A percentile compares a stretch with the other conserved stretches of the same genome.
phyloP scores from a whole-genome alignment of 2,797 vertebrate species.

The Danio choprae region DNA sequence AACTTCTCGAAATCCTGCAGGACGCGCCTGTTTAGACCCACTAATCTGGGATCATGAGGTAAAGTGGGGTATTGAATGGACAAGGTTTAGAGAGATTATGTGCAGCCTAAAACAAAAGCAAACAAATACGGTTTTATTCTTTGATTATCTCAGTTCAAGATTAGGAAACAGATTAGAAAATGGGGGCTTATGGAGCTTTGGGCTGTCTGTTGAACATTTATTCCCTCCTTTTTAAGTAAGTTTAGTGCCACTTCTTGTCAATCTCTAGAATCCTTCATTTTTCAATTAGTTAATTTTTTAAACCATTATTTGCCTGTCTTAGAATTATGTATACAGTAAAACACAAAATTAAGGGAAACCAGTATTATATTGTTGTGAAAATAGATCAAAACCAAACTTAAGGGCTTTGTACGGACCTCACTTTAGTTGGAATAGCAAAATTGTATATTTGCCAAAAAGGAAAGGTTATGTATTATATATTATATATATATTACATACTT shows the following conservation, averaged over 20 bases:
- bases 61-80: slow-evolving; percentile 35
- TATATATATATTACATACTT: no score
- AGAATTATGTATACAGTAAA: no score
- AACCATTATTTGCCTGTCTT: background rate
- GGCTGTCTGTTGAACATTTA: slow-evolving; percentile 3
- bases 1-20: slow-evolving; percentile 19
- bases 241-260: background rate
- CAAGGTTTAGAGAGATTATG: slow-evolving; percentile 42
- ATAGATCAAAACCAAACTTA: background rate
- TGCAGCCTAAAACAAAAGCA: slow-evolving; percentile 30
- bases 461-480: no score
- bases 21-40: slow-evolving; percentile 19
- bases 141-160: slow-evolving; percentile 45
- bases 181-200: background rate
- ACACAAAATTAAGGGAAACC: background rate
- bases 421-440: no score
- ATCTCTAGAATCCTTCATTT: background rate
- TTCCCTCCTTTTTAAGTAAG: background rate
- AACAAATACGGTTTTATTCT: slow-evolving; percentile 46
- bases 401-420: background rate
- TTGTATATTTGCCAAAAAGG: no score
- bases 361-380: background rate
- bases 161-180: slow-evolving; percentile 20
- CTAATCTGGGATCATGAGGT: slow-evolving; percentile 41
- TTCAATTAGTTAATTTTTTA: background rate